Conservation (phyloP, 2,113 vertebrate species). For the Propithecus coquereli region DNA sequence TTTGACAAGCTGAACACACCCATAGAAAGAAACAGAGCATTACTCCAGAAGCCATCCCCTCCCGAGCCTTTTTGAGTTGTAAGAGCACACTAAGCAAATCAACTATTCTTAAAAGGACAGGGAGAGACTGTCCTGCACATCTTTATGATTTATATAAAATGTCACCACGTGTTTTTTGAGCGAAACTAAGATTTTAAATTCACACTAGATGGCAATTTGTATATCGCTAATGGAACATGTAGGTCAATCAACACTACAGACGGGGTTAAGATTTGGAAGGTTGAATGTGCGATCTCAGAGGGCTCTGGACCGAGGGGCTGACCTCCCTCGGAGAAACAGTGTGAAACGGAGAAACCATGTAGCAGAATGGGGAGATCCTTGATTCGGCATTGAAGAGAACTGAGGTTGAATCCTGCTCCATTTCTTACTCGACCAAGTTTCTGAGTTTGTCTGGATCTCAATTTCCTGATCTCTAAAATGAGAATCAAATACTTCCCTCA, state of each 20-base stretch:
- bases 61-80: not conserved
- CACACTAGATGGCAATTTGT: not conserved
- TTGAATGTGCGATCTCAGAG: not conserved
- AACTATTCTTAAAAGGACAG: not conserved
- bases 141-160: not conserved
- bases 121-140: not conserved
- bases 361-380: not conserved
- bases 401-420: not conserved
- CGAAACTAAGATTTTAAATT: not conserved
- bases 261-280: not conserved
- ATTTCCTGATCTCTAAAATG: not conserved
- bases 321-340: not conserved
- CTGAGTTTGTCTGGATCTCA: not conserved
- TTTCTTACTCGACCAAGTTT: not conserved
- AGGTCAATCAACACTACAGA: not conserved
- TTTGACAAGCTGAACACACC: not conserved
- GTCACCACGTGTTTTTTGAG: not conserved
- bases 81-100: not conserved
- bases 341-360: not conserved
- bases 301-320: not conserved
- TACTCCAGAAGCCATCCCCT: not conserved
- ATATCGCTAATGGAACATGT: not conserved
- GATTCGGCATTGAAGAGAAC: not conserved
- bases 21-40: not conserved
- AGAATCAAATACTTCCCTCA: not conserved